Base-by-base conservation (phyloP, 1,140 invertebrate genomes). In the Wiebesia pumilae region DNA sequence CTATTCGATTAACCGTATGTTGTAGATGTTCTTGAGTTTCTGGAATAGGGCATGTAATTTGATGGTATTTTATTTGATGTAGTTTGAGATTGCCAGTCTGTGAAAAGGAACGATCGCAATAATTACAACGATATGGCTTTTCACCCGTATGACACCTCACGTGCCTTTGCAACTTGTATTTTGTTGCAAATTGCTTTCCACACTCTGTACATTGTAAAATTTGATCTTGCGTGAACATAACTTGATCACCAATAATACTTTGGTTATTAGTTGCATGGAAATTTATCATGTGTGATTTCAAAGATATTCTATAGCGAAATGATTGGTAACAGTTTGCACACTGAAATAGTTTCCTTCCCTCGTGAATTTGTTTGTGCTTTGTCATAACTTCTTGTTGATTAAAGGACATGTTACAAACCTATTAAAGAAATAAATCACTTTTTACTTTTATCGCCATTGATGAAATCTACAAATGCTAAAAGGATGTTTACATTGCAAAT, bases 21-120 rank as follows among this genome's bases (percentile, higher is more conserved):
- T 88, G 87, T n/a, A 84, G 40, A 35, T 87, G 83, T 21, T 89
- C 81, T 54, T 88, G 88, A 0, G 84, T 65, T 1, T 85, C 65
- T 21, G 88, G 43, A 43, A 91, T 83, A 7, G 90, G 33, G 81
- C 88, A 88, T 1, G 87, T 80, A 35, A 90, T 90, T 80, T 91
- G 89, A 80, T 93, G 90, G 88, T 93, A 90, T 84, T 94, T 92
- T 1, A 89, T 43, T 73, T 91, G 91, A 87, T 96, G 95, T 30
- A 94, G 94, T 90, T 95, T 95, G 0, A 96, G 90, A 90, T 96
- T 95, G 14, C 95, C 94, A 67, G 95, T 95, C 89, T 96, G 95
- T 0, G 95, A 95, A 88, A 96, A 96, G 4, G 93, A 92, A 7
- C 93, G 90, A 67, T 93, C 90, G 91, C 95, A 95, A 88, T 94